Evolutionary conservation across 2,113 vertebrate species (phyloP).

Genomic region (Pterocles burchelli): DNA sequence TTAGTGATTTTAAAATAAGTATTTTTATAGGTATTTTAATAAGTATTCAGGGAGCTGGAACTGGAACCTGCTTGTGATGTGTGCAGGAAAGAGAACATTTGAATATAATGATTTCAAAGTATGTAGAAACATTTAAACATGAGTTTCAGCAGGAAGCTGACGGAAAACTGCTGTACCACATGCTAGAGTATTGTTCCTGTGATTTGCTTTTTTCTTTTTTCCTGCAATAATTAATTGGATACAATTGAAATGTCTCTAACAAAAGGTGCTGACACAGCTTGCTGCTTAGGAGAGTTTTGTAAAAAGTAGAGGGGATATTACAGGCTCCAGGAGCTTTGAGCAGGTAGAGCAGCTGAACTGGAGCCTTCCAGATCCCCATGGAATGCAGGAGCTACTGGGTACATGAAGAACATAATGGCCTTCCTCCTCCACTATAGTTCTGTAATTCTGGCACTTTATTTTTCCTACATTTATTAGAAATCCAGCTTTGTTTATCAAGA

Average conservation of each 20-base stretch:
- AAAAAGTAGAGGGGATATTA: neutral
- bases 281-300: neutral
- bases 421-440: neutral
- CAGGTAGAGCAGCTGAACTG: neutral
- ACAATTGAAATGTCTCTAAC: neutral
- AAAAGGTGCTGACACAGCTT: neutral
- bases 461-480: neutral
- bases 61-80: neutral
- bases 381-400: neutral
- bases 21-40: neutral
- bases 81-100: neutral
- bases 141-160: neutral
- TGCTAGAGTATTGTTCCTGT: neutral
- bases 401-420: rapidly evolving
- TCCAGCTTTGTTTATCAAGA: neutral
- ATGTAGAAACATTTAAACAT: neutral
- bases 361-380: neutral
- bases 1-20: neutral
- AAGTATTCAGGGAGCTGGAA: neutral
- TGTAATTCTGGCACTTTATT: neutral
- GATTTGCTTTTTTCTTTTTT: rapidly evolving
- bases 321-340: neutral
- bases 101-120: neutral
- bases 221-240: neutral
- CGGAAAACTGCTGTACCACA: rapidly evolving